Percentiles rank a stretch among this genome's conserved stretches.
Conservation (phyloP, 1,140 invertebrate species). For the Pseudachorutes palmiensis region DNA sequence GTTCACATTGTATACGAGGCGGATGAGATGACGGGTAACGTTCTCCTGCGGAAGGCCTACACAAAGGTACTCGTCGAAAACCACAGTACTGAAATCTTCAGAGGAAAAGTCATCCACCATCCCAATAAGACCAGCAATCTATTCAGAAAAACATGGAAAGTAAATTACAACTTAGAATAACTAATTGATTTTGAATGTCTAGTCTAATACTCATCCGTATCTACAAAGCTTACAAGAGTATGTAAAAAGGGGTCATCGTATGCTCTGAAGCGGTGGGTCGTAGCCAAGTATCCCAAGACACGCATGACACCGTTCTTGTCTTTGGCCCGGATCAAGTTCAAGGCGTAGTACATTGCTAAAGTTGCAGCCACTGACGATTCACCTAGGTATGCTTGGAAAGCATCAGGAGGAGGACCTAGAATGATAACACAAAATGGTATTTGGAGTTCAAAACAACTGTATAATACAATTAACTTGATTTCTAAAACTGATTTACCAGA, state of each 20-base stretch:
- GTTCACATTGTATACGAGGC: constrained; percentile 86
- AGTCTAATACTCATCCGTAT: no score
- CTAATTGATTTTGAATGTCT: neutral
- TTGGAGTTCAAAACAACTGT: neutral
- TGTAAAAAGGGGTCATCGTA: constrained; percentile 94
- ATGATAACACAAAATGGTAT: constrained; percentile 14
- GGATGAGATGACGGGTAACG: constrained; percentile 84
- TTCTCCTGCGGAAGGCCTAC: constrained; percentile 79
- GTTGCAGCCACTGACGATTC: constrained; percentile 84
- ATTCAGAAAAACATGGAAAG: neutral
- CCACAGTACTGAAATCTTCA: constrained; percentile 88
- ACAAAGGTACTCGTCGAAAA: constrained; percentile 95
- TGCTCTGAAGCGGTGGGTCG: constrained; percentile 80
- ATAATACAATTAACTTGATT: constrained; percentile 1
- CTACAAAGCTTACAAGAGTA: constrained; percentile 57
- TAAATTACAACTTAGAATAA: neutral
- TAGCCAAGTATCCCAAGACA: constrained; percentile 77
- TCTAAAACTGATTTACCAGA: constrained; percentile 53
- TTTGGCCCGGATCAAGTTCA: constrained; percentile 70
- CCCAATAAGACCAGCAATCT: constrained; percentile 76
- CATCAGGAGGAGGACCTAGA: constrained; percentile 76
- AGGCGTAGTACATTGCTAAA: constrained; percentile 88
- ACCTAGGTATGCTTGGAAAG: constrained; percentile 80
- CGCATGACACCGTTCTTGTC: constrained; percentile 77
- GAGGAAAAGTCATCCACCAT: constrained; percentile 85